Base-by-base conservation (phyloP, 2,113 vertebrate genomes). In the Edolisoma coerulescens region DNA sequence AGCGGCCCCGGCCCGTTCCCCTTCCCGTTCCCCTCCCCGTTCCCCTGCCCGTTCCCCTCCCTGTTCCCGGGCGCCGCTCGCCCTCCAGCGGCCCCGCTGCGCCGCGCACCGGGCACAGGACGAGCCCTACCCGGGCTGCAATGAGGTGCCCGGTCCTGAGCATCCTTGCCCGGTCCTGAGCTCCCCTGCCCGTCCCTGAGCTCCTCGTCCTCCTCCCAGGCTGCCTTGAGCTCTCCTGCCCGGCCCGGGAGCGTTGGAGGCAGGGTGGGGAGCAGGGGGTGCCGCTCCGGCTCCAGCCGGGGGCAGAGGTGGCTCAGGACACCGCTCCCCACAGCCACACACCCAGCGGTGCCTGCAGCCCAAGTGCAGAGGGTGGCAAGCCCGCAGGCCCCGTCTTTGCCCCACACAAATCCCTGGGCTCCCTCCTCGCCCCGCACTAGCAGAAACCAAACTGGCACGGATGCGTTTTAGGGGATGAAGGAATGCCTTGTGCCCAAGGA, bases 391-490 rank as follows among this genome's bases (percentile, higher is more conserved):
- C 35, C 35, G 35, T 28, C 35, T n/a, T 4, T 10, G 11, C 18
- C 64, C 44, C 64, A 9, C 44, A 9, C 35, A 57, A 27, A 49
- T 8, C 42, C 22, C 42, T 17, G 41, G 21, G 49, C 12, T 45
- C 50, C 23, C 20, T 49, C 42, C 42, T 30, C 24, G 42, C 14
- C 71, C 54, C 12, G 42, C 63, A 24, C 32, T 32, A 7, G 6
- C 19, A 35, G 42, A 22, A 56, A 24, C 35, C 6, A 8, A 22
- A 2, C 22, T 9, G 60, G 76, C 18, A 0, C 0, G 16, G 83
- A 0, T 1, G 23, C 1, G 12, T 8, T 49, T 13, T 6, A 1
- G 23, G n/a, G 50, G 27, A 14, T 19, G 44, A n/a, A 57, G 7
- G 11, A 54, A 9, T 0, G 3, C 50, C 20, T 16, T 4, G 12